Percentiles rank a stretch among this genome's conserved stretches.
These are phyloP conservation scores for Lathronympha strigana DNA, from an alignment of 2,888 invertebrate genomes.

Conservation along the genomic window DNA sequence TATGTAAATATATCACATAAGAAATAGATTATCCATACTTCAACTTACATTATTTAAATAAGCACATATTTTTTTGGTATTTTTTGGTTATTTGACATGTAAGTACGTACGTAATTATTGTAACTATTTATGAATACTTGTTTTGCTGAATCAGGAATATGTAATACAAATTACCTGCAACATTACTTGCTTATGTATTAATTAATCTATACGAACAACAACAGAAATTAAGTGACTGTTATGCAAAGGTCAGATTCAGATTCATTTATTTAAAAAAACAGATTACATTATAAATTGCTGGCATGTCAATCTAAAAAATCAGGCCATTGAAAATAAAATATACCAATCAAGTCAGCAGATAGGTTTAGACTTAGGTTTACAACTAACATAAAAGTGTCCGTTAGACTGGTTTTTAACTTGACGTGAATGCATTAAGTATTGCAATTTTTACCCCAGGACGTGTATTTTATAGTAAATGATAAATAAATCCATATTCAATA, in stretches of 20 bases:
- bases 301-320: too few relatives aligned
- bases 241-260: too few relatives aligned
- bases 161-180: background rate
- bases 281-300: too few relatives aligned
- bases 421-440: too few relatives aligned
- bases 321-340: background rate
- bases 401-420: too few relatives aligned
- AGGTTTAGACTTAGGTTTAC: background rate
- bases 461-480: too few relatives aligned
- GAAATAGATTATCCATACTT: slow-evolving; percentile 5
- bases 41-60: slow-evolving; percentile 7
- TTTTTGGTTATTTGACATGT: slow-evolving; percentile 5
- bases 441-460: too few relatives aligned
- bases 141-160: too few relatives aligned
- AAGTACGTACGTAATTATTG: background rate
- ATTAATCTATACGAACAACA: background rate
- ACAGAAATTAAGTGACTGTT: too few relatives aligned
- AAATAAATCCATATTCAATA: too few relatives aligned
- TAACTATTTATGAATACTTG: slow-evolving; percentile 1
- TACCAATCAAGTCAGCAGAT: background rate
- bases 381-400: too few relatives aligned
- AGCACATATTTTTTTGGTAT: slow-evolving; percentile 1
- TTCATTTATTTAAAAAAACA: too few relatives aligned
- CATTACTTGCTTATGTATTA: background rate
- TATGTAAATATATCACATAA: slow-evolving; percentile 41